A percentile compares a stretch with the other conserved stretches of the same genome.
These are phyloP conservation scores for Pterostichus madidus DNA, from an alignment of 2,888 invertebrate genomes.

Conservation along the genomic window DNA sequence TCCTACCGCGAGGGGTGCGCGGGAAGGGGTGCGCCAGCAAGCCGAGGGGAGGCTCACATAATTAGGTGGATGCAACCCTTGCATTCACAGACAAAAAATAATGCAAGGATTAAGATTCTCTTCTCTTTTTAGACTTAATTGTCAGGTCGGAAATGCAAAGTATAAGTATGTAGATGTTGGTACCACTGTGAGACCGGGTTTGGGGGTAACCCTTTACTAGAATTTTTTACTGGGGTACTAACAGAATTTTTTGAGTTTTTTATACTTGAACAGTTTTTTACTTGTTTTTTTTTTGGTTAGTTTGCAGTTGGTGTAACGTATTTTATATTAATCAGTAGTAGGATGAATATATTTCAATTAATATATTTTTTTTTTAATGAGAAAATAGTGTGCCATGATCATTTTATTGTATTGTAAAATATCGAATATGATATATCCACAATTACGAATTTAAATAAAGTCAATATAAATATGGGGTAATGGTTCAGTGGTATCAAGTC, in stretches of 20 bases:
- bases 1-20: neutral
- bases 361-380: neutral
- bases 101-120: slow-evolving; percentile 41
- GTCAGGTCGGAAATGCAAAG: slow-evolving; percentile 27
- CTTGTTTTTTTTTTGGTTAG: neutral
- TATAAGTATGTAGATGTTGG: slow-evolving; percentile 8
- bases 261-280: slow-evolving; percentile 23
- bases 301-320: slow-evolving; percentile 2
- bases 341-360: neutral
- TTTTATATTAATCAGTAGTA: neutral
- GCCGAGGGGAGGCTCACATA: slow-evolving; percentile 37
- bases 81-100: slow-evolving; percentile 35
- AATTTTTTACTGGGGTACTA: neutral
- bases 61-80: slow-evolving; percentile 35
- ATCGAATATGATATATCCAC: too few species aligned
- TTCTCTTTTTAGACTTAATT: slow-evolving; percentile 21
- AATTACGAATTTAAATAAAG: too few species aligned
- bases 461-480: too few species aligned
- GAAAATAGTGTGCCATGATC: too few species aligned
- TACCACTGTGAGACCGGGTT: slow-evolving; percentile 4
- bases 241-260: slow-evolving; percentile 31
- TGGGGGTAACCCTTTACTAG: neutral
- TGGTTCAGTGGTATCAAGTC: too few species aligned
- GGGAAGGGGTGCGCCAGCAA: neutral
- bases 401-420: too few species aligned